phyloP scores from a whole-genome alignment of 2,113 vertebrate genomes.

The Numenius arquata region DNA sequence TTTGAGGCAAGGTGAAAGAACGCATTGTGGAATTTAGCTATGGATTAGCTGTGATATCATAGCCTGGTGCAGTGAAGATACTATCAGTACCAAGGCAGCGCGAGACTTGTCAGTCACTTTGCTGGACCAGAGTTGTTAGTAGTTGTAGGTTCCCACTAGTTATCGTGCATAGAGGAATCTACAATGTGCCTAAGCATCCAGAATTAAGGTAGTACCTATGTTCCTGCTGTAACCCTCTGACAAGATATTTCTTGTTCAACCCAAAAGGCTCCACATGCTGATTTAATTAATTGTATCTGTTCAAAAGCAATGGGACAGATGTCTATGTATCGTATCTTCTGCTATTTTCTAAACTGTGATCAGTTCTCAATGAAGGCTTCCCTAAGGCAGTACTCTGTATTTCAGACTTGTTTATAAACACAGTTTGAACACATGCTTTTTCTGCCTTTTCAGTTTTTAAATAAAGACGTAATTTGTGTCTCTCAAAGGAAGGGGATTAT shows the following conservation, averaged over 20 bases:
- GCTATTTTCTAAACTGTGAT: not conserved
- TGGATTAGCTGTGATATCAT: not conserved
- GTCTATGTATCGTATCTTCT: not conserved
- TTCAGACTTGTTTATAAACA: slow-evolving; percentile 30
- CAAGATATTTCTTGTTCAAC: not conserved
- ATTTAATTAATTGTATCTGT: slow-evolving; percentile 13
- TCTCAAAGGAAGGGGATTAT: not conserved
- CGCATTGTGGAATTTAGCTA: not conserved
- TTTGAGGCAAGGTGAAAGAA: slow-evolving; percentile 4
- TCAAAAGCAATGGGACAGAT: not conserved
- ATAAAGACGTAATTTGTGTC: not conserved
- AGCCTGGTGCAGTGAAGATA: not conserved
- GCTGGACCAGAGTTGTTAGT: not conserved
- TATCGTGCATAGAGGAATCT: not conserved
- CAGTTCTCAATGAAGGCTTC: not conserved
- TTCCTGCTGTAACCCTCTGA: not conserved
- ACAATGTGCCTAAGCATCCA: not conserved
- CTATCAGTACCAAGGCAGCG: not conserved
- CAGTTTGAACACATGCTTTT: not conserved
- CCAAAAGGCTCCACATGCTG: not conserved
- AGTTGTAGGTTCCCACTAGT: not conserved
- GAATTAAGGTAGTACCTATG: not conserved
- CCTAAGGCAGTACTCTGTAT: not conserved
- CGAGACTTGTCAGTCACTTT: not conserved
- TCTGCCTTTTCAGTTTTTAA: slow-evolving; percentile 2